These are phyloP conservation scores for Condylura cristata DNA, from an alignment of 2,113 vertebrate genomes.

Conservation along the genomic window DNA sequence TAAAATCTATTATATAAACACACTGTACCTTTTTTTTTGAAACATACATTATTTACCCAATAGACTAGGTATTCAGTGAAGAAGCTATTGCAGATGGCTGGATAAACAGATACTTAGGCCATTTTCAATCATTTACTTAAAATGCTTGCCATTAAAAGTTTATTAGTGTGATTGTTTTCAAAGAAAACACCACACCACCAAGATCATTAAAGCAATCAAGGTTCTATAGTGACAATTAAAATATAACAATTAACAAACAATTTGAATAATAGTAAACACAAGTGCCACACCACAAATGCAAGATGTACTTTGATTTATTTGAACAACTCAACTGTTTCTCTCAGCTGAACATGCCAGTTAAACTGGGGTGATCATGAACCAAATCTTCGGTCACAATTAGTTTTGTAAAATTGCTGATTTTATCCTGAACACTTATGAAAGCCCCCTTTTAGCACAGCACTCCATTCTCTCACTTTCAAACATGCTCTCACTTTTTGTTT, in stretches of 20 bases:
- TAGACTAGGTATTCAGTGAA: slow-evolving; percentile 59
- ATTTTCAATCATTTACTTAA: slow-evolving; percentile 72
- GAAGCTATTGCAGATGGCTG: slow-evolving; percentile 48
- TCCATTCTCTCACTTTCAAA: slow-evolving; percentile 22
- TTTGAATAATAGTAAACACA: slow-evolving; percentile 55
- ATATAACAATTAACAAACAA: slow-evolving; percentile 69
- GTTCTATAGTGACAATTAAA: slow-evolving; percentile 69
- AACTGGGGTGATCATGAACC: neutral
- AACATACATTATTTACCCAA: slow-evolving; percentile 59
- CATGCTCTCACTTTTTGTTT: neutral
- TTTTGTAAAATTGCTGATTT: neutral
- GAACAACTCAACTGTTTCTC: slow-evolving; percentile 2
- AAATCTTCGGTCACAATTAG: slow-evolving; percentile 37
- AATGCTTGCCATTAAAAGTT: slow-evolving; percentile 57
- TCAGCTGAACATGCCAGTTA: neutral
- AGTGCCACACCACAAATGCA: neutral
- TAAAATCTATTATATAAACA: slow-evolving; percentile 58
- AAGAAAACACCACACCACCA: slow-evolving; percentile 52
- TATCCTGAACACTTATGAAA: neutral
- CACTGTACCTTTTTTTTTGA: slow-evolving; percentile 24
- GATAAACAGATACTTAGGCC: slow-evolving; percentile 57
- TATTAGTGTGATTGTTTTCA: slow-evolving; percentile 73
- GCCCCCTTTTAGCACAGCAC: neutral
- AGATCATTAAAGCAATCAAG: slow-evolving; percentile 68
- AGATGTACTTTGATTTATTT: neutral